These are phyloP conservation scores for Agonum fuliginosum DNA, from an alignment of 2,888 invertebrate genomes.

Conservation along the genomic window DNA sequence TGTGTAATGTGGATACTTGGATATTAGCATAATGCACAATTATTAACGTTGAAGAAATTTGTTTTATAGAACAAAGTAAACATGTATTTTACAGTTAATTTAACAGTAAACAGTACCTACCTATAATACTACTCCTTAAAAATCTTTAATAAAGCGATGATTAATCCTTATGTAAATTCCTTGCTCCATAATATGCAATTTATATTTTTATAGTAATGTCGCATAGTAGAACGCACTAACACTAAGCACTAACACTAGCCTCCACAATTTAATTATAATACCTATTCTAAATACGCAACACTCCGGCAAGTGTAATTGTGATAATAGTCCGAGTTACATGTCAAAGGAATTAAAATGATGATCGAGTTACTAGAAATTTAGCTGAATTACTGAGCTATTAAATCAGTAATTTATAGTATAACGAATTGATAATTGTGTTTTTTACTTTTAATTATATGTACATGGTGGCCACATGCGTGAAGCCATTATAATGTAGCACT, in stretches of 20 bases:
- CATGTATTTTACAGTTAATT: background rate
- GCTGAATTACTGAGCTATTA: conserved; percentile 39
- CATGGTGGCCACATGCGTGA: background rate
- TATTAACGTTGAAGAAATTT: too few relatives aligned
- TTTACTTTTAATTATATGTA: conserved; percentile 42
- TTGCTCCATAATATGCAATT: conserved; percentile 16
- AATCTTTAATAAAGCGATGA: background rate
- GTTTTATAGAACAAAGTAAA: background rate
- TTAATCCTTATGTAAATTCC: background rate
- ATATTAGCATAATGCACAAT: too few relatives aligned
- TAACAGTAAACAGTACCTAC: background rate
- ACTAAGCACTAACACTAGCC: too few relatives aligned
- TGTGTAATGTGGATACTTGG: too few relatives aligned
- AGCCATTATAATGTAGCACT: conserved; percentile 4
- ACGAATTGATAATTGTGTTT: conserved; percentile 44
- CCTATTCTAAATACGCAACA: conserved; percentile 14
- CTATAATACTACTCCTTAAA: background rate
- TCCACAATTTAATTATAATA: conserved; percentile 37
- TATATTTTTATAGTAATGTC: conserved; percentile 5
- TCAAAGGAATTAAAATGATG: conserved; percentile 40
- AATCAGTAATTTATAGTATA: conserved; percentile 29
- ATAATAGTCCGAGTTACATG: conserved; percentile 27
- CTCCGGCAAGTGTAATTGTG: conserved; percentile 24
- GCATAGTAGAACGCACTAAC: background rate
- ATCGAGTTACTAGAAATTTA: conserved; percentile 37